Base-by-base conservation (phyloP, 2,113 vertebrate genomes). In the Trachemys scripta region DNA sequence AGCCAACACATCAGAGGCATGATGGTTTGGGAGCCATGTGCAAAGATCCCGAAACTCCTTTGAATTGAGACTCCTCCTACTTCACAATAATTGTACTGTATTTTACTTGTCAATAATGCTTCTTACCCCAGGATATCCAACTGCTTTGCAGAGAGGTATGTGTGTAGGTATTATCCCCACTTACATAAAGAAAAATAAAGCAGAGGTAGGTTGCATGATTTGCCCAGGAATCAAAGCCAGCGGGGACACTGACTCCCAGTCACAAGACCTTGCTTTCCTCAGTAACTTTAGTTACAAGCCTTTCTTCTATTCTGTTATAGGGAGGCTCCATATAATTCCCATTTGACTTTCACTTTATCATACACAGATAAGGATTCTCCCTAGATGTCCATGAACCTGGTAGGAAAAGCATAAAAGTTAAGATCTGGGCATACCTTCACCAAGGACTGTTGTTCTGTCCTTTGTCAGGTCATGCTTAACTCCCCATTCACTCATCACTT, bases 281-380 rank as follows among this genome's bases (percentile, higher is more conserved):
- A 38, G 65, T 72, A n/a, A 38, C 65, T 72, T 38, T 72, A 72
- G 19, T 72, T 69, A n/a, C 6, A 69, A 69, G 35, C 16, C n/a
- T 62, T 62, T 62, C 59, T 72, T 38, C n/a, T 38, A 38, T 38
- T 72, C 65, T 72, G n/a, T 38, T 69, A n/a, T 19, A 69, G 62
- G 16, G 35, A 69, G 31, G 35, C 62, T 7, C 31, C 62, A 69
- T n/a, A 69, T 69, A n/a, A 69, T n/a, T 69, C 35, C 16, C 14
- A 69, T 69, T 65, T 65, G 62, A 65, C 29, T 65, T 16, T 31
- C 14, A 17, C 31, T 65, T 35, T 35, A 19, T 69, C 35, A 29
- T 96, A 93, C 94, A 89, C 96, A 87, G 91, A 93, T 92, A 95
- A 86, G 83, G 89, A 96, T 96, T 97, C 91, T 96, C 97, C 76